phyloP scores from a whole-genome alignment of 2,113 vertebrate genomes.

The Connochaetes taurinus region DNA sequence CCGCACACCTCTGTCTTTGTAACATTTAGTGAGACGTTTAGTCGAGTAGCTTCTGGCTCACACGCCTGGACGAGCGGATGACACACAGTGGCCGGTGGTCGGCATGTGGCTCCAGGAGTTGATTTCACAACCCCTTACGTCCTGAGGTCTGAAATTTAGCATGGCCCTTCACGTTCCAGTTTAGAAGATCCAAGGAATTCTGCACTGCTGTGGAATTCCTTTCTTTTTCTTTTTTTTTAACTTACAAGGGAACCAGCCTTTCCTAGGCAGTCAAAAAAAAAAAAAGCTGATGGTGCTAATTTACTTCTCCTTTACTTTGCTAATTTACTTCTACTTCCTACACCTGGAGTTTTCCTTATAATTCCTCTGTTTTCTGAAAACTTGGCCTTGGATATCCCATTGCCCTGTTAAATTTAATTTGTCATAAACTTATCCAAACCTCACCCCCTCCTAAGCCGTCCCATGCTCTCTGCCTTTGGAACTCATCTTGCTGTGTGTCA shows the following conservation, averaged over 20 bases:
- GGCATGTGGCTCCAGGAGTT: not conserved
- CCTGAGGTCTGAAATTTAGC: not conserved
- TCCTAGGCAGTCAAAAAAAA: not conserved
- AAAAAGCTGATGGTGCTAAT: no score
- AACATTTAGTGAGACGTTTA: not conserved
- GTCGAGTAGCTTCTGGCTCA: not conserved
- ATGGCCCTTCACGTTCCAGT: not conserved
- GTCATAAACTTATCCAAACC: not conserved
- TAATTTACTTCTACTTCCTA: not conserved
- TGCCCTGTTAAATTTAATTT: not conserved
- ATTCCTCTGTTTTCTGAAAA: not conserved
- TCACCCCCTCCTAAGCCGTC: rapidly evolving
- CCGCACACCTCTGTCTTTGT: not conserved
- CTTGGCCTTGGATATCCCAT: not conserved
- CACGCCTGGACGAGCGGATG: not conserved
- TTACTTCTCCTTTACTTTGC: not conserved
- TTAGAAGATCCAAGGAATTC: not conserved
- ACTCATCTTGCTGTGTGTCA: not conserved
- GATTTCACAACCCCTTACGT: not conserved
- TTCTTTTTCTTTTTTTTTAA: not conserved
- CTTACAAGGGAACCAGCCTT: not conserved
- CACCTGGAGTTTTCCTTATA: not conserved
- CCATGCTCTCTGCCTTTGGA: not conserved
- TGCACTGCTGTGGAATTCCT: not conserved
- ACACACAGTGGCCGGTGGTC: not conserved